Evolutionary conservation across 2,797 vertebrate genomes (phyloP), one percentile per base, ranked within the genome.

Genomic region (Manis crassicaudata): DNA sequence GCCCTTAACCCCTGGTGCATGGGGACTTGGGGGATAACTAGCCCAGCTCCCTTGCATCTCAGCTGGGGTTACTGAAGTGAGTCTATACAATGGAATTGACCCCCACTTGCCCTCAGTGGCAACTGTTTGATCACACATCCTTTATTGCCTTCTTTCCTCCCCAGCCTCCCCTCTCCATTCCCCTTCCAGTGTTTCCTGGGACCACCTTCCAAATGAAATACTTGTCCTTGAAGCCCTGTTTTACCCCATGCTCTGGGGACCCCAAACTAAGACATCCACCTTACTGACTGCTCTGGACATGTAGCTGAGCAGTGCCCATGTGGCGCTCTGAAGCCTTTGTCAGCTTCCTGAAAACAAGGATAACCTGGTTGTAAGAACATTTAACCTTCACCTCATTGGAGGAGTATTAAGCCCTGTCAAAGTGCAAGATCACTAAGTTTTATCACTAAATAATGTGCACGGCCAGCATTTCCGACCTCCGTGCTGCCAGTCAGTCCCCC

Each of bases 331-430:
- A 58, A n/a, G 14, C 18, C 43, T 92, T 88, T 25, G 1, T 43
- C 37, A 91, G 32, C 73, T 89, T 92, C 23, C 93, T 83, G 32
- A 86, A 90, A 70, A 37, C 83, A 85, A 91, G 40, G 81, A 94
- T 40, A 60, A 18, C 90, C 52, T 40, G 73, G 46, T 35, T 27
- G 46, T 32, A 88, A 62, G 82, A 89, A 32, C 29, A 25, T 77
- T 76, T 85, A 73, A 85, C 7, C 20, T 18, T 52, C 2, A 21
- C 17, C 25, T 62, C 43, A 17, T 4, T 89, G 68, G 58, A 62
- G 46, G 37, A 67, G 56, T 7, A 72, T 67, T 20, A 43, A 73
- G 60, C 11, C 17, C 27, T 27, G 6, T 46, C 37, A 16, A 63
- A 90, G 65, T 37, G 27, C 32, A 72, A 46, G 83, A n/a, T 62